Conservation (phyloP, 2,113 vertebrate genomes). For the Campylorhamphus procurvoides region DNA sequence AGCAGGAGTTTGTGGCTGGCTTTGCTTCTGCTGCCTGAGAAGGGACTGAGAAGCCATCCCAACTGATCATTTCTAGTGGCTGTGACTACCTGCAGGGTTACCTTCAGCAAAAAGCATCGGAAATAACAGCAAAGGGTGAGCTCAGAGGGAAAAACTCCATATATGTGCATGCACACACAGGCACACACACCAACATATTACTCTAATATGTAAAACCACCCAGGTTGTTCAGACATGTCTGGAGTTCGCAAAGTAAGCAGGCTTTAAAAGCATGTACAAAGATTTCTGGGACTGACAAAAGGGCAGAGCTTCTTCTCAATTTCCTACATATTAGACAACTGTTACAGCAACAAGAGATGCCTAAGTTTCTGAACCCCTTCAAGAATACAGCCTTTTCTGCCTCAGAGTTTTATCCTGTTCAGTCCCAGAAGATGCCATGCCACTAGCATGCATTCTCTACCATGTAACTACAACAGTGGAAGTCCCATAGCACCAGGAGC, state of each 20-base stretch:
- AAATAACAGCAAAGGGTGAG: neutral
- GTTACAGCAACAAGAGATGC: neutral
- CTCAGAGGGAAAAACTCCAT: neutral
- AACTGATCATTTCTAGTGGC: neutral
- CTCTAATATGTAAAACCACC: neutral
- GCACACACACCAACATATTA: neutral
- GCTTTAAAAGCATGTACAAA: neutral
- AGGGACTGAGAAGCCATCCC: neutral
- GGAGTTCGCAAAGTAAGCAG: neutral
- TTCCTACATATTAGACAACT: neutral
- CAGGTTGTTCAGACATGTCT: neutral
- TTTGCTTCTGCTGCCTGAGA: neutral
- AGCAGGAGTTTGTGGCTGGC: neutral
- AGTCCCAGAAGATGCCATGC: neutral
- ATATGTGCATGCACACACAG: accelerated
- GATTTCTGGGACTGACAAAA: neutral
- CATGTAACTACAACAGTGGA: neutral
- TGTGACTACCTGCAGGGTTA: neutral
- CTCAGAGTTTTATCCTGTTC: neutral
- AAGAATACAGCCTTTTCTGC: neutral
- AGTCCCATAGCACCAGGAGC: neutral
- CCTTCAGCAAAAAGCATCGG: neutral
- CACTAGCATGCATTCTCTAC: neutral
- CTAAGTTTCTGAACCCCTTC: neutral
- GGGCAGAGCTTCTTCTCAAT: neutral